A percentile compares a stretch with the other conserved stretches of the same genome.
These are phyloP conservation scores for Probosciger aterrimus DNA, from an alignment of 2,113 vertebrate genomes.

Conservation along the genomic window DNA sequence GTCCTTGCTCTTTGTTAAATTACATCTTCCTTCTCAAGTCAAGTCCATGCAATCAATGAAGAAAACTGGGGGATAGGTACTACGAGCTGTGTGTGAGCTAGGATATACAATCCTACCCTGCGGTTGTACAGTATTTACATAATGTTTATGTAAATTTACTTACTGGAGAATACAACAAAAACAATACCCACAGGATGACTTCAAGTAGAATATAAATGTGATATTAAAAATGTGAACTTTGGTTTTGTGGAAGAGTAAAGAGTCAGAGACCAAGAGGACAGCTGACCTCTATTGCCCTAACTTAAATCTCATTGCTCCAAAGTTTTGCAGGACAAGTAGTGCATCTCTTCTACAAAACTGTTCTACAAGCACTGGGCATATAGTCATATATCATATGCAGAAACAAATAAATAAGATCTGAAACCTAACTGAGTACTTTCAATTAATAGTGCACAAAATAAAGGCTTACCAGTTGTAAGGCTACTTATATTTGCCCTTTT, in stretches of 20 bases:
- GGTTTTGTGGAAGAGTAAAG: not conserved
- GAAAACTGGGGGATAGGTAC: not conserved
- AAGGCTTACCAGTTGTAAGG: not conserved
- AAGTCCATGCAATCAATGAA: not conserved
- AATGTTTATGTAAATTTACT: not conserved
- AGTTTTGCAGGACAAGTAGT: not conserved
- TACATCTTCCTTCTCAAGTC: not conserved
- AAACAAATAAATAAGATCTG: not conserved
- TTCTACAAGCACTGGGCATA: not conserved
- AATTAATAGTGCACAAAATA: not conserved
- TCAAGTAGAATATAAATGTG: not conserved
- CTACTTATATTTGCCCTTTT: not conserved
- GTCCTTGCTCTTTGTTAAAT: not conserved
- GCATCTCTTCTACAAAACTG: not conserved
- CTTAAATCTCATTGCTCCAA: not conserved
- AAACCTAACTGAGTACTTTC: not conserved
- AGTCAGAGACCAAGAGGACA: not conserved
- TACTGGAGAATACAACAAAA: not conserved
- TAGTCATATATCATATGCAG: rapidly evolving
- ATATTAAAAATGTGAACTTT: not conserved
- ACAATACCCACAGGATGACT: not conserved
- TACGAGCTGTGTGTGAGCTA: not conserved
- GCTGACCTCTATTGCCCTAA: not conserved
- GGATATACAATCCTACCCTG: not conserved
- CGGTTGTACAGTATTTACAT: not conserved